Evolutionary conservation across 2,113 vertebrate species (phyloP).

Genomic region (Machaerirhynchus nigripectus): DNA sequence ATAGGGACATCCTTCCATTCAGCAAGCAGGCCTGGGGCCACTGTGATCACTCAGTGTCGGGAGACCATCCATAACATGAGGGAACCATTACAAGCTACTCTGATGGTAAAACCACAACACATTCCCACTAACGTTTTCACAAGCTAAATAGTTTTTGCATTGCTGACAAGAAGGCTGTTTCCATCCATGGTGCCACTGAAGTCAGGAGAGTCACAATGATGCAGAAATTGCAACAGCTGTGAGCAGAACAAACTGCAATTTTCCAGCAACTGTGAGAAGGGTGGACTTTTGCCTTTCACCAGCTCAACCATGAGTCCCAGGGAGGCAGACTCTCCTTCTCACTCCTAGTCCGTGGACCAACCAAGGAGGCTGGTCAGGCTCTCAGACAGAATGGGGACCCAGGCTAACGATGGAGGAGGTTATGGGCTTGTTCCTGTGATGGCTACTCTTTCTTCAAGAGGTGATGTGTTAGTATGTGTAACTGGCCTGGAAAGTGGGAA

Average conservation of each 20-base stretch:
- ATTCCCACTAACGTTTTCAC: neutral
- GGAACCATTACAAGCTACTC: neutral
- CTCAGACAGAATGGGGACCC: neutral
- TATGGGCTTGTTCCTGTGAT: neutral
- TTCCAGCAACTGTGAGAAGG: neutral
- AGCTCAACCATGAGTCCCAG: neutral
- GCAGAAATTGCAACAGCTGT: neutral
- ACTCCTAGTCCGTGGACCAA: neutral
- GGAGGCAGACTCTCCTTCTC: neutral
- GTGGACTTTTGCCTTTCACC: neutral
- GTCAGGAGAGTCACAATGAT: neutral
- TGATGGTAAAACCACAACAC: neutral
- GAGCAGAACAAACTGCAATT: neutral
- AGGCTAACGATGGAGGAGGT: neutral
- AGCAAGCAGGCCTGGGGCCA: neutral
- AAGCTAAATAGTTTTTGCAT: neutral
- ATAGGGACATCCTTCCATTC: neutral
- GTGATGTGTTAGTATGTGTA: neutral
- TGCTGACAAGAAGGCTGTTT: neutral
- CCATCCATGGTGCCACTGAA: neutral
- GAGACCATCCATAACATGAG: neutral
- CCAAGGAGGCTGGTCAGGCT: neutral
- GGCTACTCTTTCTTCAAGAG: neutral
- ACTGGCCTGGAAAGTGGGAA: neutral
- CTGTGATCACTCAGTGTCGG: accelerated